Conservation (phyloP, 2,888 invertebrate species). For the Erebia aethiops region DNA sequence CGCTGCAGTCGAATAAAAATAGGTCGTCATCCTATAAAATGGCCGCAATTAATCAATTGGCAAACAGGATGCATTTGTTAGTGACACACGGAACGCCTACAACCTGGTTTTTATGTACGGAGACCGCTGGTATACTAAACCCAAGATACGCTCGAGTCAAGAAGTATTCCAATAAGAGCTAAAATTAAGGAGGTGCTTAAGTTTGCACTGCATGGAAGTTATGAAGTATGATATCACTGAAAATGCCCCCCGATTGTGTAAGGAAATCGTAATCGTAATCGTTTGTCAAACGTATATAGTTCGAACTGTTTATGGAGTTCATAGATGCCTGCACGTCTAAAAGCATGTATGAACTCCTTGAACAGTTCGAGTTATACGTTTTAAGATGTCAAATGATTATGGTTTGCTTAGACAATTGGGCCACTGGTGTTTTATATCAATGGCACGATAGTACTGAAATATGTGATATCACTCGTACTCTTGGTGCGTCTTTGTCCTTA, state of each 20-base stretch:
- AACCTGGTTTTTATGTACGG: slow-evolving; percentile 31
- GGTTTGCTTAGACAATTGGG: too few relatives aligned
- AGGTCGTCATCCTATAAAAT: slow-evolving; percentile 46
- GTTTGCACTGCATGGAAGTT: too few relatives aligned
- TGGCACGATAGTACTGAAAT: slow-evolving; percentile 5
- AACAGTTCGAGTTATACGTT: too few relatives aligned
- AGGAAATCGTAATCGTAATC: too few relatives aligned
- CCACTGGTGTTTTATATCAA: neutral
- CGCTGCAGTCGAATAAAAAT: slow-evolving; percentile 41
- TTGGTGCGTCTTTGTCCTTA: slow-evolving; percentile 23
- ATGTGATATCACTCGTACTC: slow-evolving; percentile 14
- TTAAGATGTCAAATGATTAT: too few relatives aligned
- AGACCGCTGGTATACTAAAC: neutral
- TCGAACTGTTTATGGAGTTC: too few relatives aligned
- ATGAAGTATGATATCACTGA: neutral
- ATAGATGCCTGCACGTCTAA: too few relatives aligned
- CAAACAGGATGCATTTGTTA: slow-evolving; percentile 55
- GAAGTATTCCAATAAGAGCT: too few relatives aligned
- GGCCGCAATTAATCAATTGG: slow-evolving; percentile 57
- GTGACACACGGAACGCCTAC: slow-evolving; percentile 38
- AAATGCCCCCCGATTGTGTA: neutral
- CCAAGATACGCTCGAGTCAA: neutral
- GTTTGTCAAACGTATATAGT: too few relatives aligned
- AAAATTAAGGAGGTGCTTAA: too few relatives aligned
- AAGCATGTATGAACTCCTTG: too few relatives aligned